phyloP scores from a whole-genome alignment of 2,888 invertebrate species.

The Drosophila macrothrix region DNA sequence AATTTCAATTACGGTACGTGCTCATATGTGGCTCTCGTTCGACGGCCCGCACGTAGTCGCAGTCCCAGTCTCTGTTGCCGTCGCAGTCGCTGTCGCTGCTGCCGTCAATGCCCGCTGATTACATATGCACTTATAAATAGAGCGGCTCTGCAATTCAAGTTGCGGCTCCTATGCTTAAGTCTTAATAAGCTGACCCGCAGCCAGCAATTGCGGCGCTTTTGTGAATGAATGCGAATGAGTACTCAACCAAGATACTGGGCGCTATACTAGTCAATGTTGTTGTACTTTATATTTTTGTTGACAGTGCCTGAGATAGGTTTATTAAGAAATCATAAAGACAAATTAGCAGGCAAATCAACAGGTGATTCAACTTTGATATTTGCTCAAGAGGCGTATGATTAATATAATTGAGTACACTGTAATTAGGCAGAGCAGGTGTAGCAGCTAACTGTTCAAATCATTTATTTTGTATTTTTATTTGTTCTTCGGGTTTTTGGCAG shows the following conservation, averaged over 20 bases:
- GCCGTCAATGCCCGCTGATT: conserved; percentile 54
- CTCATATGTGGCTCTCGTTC: conserved; percentile 64
- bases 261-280: conserved; percentile 6
- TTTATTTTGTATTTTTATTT: conserved; percentile 28
- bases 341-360: conserved; percentile 32
- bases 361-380: neutral
- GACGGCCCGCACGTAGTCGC: conserved; percentile 64
- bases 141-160: conserved; percentile 50
- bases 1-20: conserved; percentile 78
- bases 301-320: conserved; percentile 17
- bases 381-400: conserved; percentile 40
- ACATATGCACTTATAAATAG: conserved; percentile 63
- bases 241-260: conserved; percentile 5
- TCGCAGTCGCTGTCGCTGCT: conserved; percentile 16
- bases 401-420: conserved; percentile 56
- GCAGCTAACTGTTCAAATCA: conserved; percentile 23
- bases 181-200: conserved; percentile 53
- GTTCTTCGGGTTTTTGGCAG: conserved; percentile 39
- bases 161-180: conserved; percentile 34
- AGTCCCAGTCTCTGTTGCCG: conserved; percentile 15
- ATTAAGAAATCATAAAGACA: conserved; percentile 51
- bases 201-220: conserved; percentile 29
- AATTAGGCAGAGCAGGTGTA: conserved; percentile 28
- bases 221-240: conserved; percentile 60
- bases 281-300: conserved; percentile 2